phyloP scores from a whole-genome alignment of 2,888 invertebrate genomes.

The Rhopalosiphum nymphaeae region DNA sequence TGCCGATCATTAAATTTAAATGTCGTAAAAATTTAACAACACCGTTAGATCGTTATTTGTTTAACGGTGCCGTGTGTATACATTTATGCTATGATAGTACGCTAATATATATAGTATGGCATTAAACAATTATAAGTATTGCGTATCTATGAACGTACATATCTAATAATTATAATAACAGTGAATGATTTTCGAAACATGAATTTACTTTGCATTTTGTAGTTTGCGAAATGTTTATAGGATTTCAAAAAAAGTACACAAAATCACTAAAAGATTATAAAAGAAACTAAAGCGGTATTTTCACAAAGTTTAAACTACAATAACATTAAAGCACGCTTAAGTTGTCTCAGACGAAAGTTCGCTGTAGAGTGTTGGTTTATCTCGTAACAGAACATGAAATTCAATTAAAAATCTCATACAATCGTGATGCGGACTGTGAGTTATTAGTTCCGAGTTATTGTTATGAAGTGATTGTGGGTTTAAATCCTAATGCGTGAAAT shows the following conservation, averaged over 20 bases:
- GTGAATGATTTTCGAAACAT: not conserved
- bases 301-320: not conserved
- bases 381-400: not conserved
- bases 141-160: not conserved
- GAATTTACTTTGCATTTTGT: not conserved
- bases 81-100: not conserved
- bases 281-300: not conserved
- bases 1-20: not conserved
- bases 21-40: constrained; percentile 12
- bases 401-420: not conserved
- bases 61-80: not conserved
- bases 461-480: not conserved
- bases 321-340: not conserved
- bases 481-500: constrained; percentile 20
- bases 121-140: not conserved
- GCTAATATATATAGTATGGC: not conserved
- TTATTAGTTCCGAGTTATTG: constrained; percentile 6
- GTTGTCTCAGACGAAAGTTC: not conserved
- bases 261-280: not conserved
- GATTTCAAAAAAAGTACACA: not conserved
- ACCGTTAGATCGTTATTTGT: not conserved
- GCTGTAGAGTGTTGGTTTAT: not conserved
- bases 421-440: not conserved
- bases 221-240: not conserved
- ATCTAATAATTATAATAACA: not conserved